phyloP scores from a whole-genome alignment of 2,888 invertebrate species.

The Reticulitermes lucifugus region DNA sequence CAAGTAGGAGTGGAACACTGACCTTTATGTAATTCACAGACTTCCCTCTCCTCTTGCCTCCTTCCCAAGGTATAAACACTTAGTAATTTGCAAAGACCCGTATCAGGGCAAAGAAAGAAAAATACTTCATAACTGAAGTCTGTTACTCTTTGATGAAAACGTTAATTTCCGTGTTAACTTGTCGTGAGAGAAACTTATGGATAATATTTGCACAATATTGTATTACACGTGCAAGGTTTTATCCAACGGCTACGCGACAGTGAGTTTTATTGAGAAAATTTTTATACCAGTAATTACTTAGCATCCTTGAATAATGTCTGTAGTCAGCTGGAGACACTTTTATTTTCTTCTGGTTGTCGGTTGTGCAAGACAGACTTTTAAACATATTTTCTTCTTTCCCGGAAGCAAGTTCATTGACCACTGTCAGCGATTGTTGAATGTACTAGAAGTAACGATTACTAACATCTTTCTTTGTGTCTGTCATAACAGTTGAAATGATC shows the following conservation, averaged over 20 bases:
- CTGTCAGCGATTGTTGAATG: neutral
- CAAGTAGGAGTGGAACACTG: neutral
- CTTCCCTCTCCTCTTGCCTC: too few relatives aligned
- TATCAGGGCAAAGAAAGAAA: too few relatives aligned
- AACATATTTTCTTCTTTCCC: neutral
- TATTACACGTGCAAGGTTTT: neutral
- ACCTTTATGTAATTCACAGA: neutral
- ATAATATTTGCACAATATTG: neutral
- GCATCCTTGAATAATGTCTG: neutral
- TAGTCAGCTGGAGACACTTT: neutral
- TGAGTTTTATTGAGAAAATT: neutral
- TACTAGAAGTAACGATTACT: neutral
- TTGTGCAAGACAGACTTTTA: neutral
- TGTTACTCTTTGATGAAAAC: neutral
- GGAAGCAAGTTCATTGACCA: constrained; percentile 15
- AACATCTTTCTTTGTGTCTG: too few relatives aligned
- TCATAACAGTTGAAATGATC: too few relatives aligned
- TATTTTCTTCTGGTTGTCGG: neutral
- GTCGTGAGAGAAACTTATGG: neutral
- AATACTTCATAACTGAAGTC: too few relatives aligned
- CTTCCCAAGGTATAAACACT: too few relatives aligned
- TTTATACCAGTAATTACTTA: neutral
- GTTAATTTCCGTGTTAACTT: neutral
- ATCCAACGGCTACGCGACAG: neutral
- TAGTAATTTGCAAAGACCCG: too few relatives aligned